Conservation (phyloP, 2,113 vertebrate genomes). For the Tetrao urogallus region DNA sequence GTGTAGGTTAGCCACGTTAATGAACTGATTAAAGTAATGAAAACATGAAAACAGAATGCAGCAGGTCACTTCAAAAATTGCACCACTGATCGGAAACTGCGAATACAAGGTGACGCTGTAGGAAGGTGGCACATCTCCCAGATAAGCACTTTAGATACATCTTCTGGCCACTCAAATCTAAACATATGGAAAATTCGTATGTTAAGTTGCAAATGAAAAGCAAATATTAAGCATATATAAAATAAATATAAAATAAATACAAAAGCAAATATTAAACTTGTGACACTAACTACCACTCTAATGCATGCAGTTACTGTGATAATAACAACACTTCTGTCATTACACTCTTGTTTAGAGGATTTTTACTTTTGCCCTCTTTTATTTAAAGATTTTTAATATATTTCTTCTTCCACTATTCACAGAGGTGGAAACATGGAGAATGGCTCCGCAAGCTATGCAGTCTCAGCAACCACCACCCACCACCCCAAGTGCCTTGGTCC, state of each 20-base stretch:
- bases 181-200: background rate
- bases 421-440: background rate
- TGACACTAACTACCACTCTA: background rate
- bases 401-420: background rate
- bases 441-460: background rate
- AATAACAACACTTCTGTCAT: background rate
- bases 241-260: too few relatives aligned
- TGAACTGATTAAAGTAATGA: background rate
- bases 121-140: background rate
- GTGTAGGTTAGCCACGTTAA: background rate
- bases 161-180: background rate
- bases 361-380: background rate
- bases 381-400: background rate
- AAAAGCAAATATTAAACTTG: background rate
- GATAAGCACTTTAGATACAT: background rate
- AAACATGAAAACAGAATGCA: background rate
- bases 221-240: background rate
- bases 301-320: background rate
- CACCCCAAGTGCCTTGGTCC: background rate
- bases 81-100: background rate
- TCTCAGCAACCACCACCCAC: background rate
- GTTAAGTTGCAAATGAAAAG: constrained; percentile 18
- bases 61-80: background rate
- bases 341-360: background rate
- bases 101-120: background rate